These are phyloP conservation scores for Hetaerina titia DNA, from an alignment of 2,888 invertebrate species.

Conservation along the genomic window DNA sequence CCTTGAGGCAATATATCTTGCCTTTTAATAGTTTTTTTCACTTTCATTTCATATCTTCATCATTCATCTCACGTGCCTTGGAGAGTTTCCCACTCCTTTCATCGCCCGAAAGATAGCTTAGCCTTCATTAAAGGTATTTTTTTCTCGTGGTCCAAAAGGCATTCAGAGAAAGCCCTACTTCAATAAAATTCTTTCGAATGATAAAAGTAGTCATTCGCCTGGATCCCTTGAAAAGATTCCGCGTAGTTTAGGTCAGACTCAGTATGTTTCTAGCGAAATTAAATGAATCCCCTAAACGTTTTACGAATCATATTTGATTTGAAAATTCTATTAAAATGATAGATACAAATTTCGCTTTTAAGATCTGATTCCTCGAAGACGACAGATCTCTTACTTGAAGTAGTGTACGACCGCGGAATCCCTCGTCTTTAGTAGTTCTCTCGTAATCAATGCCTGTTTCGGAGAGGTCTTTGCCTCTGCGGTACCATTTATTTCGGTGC, in stretches of 20 bases:
- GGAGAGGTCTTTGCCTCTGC: not conserved
- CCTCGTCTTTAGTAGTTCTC: not conserved
- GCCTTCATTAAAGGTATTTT: not conserved
- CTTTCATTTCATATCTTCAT: not conserved
- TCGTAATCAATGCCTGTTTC: not conserved
- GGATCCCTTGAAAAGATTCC: not conserved
- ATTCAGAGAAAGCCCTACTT: not conserved
- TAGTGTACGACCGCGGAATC: not conserved
- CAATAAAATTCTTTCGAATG: not conserved
- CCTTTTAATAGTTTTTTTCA: not conserved
- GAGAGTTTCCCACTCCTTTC: constrained; percentile 22
- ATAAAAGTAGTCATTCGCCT: not conserved
- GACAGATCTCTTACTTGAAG: not conserved
- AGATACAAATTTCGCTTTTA: not conserved
- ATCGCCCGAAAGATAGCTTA: not conserved
- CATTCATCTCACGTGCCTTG: constrained; percentile 18
- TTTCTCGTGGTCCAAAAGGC: not conserved
- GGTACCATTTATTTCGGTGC: not conserved
- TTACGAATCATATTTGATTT: not conserved
- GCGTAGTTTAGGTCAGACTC: not conserved
- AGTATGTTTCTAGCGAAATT: not conserved
- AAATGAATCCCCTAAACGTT: not conserved
- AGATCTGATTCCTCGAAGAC: not conserved
- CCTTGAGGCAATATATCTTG: not conserved
- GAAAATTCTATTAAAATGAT: not conserved